Evolutionary conservation across 2,888 invertebrate species (phyloP).

Genomic region (Polymixis lichenea): DNA sequence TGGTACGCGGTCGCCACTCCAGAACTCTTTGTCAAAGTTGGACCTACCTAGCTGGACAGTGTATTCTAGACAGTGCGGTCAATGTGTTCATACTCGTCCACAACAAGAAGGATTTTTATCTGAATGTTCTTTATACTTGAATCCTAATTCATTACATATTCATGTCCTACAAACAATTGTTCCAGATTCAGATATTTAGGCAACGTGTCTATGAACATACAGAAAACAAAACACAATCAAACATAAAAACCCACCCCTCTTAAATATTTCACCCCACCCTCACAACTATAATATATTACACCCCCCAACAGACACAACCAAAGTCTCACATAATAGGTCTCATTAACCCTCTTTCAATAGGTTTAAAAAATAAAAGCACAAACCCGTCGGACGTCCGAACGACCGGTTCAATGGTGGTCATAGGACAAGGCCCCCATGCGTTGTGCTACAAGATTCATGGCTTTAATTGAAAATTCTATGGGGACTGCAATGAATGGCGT

Average conservation of each 20-base stretch:
- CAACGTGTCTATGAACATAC: background rate
- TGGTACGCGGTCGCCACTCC: too few relatives aligned
- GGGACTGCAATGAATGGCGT: slow-evolving; percentile 55
- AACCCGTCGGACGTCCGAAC: slow-evolving; percentile 39
- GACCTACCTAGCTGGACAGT: too few relatives aligned
- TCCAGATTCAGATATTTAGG: background rate
- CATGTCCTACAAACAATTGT: background rate
- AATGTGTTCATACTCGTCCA: too few relatives aligned
- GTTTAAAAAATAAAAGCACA: slow-evolving; percentile 52
- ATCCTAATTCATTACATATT: background rate
- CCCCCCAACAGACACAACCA: slow-evolving; percentile 39
- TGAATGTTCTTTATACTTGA: too few relatives aligned
- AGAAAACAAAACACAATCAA: slow-evolving; percentile 17
- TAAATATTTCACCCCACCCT: slow-evolving; percentile 25
- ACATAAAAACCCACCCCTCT: background rate
- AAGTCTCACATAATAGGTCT: slow-evolving; percentile 42
- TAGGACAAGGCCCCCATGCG: slow-evolving; percentile 53
- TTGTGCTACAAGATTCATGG: slow-evolving; percentile 66
- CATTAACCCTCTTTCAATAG: slow-evolving; percentile 59
- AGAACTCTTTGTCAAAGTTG: too few relatives aligned
- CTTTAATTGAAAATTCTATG: slow-evolving; percentile 69
- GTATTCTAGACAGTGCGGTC: too few relatives aligned
- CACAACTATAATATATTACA: slow-evolving; percentile 32
- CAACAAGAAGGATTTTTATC: too few relatives aligned
- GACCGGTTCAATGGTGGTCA: slow-evolving; percentile 47